Evolutionary conservation across 2,888 invertebrate genomes (phyloP), one percentile per base, ranked within the genome.

Genomic region (Catocala fraxini): DNA sequence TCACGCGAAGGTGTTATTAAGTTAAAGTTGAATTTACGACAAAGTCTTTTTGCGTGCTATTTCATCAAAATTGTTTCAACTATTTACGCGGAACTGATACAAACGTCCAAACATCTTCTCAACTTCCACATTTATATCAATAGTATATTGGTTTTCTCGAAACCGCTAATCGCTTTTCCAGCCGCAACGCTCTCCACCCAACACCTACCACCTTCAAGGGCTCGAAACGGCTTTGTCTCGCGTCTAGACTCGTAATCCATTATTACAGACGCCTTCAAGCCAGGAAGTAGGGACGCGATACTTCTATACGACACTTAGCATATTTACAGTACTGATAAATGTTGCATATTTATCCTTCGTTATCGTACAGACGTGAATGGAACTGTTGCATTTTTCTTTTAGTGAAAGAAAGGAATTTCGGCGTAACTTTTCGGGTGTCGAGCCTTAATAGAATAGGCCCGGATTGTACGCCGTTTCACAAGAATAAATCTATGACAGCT

Each of bases 211-310:
- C 63, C 68, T 79, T 77, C 70, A 86, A 87, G 88, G 88, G 88
- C 87, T 89, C 85, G 86, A 83, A 89, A 82, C 87, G 87, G 89
- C 90, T 91, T 91, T 90, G 91, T 91, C 90, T 90, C 88, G 82
- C 84, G 90, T 89, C 90, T 90, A 91, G 91, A 89, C 91, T 89
- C 87, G 89, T 92, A 92, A 92, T 93, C 91, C 91, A 91, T 92
- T 93, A 93, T 89, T 89, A 87, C 87, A 87, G 83, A 86, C 89
- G 84, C 89, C 84, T 82, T 83, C 81, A 76, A 78, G 79, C 75
- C 82, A 79, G 77, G 77, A 77, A 77, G 76, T 78, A 80, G 83
- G 86, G 87, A 87, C 89, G 82, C 82, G 83, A 86, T 85, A 85
- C 83, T 80, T 83, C 85, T 85, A 87, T 88, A 85, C 80, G 85